Evolutionary conservation across 2,113 vertebrate genomes (phyloP).

Genomic region (Onychorhynchus coronatus): DNA sequence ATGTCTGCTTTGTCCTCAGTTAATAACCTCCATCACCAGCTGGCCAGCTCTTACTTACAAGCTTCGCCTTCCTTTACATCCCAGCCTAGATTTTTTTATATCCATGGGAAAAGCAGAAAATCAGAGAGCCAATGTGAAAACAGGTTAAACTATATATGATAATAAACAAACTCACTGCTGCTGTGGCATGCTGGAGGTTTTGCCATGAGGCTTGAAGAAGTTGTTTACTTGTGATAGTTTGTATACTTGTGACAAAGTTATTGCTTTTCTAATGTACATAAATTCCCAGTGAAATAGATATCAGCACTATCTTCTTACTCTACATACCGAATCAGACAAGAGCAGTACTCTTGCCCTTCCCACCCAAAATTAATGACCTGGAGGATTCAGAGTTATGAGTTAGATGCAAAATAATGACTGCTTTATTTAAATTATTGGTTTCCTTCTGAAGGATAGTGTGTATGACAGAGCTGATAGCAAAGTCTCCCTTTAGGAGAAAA

Average conservation of each 20-base stretch:
- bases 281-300: neutral
- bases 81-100: neutral
- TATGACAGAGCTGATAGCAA: neutral
- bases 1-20: constrained; percentile 37
- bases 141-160: neutral
- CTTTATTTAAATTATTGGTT: neutral
- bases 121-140: neutral
- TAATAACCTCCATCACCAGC: constrained; percentile 26
- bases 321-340: neutral
- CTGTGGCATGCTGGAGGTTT: neutral
- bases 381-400: neutral
- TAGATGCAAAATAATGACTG: neutral
- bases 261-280: neutral
- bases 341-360: neutral
- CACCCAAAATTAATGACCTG: neutral
- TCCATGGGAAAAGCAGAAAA: neutral
- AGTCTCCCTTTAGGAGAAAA: neutral
- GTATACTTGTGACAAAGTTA: neutral
- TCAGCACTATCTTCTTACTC: neutral
- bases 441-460: neutral
- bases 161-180: neutral
- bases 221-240: neutral
- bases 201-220: neutral
- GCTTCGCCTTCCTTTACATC: neutral
- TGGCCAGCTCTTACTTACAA: neutral